Conservation (phyloP, 2,888 invertebrate genomes). For the Microchrysa polita region DNA sequence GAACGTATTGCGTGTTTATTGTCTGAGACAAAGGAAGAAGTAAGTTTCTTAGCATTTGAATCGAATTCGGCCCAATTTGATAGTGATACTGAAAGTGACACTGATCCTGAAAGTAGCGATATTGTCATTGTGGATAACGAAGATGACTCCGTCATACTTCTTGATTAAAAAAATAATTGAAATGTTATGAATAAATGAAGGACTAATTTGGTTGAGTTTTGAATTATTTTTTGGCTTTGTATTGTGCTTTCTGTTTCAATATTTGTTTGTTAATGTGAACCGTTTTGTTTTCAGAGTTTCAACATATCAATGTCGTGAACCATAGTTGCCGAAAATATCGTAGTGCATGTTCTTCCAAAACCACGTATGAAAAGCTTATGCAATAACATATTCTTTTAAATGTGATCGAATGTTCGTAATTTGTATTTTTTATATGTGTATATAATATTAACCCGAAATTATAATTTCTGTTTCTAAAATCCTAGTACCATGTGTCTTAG, state of each 20-base stretch:
- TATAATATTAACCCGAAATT: too few relatives aligned
- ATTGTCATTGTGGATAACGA: conserved; percentile 16
- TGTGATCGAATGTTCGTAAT: too few relatives aligned
- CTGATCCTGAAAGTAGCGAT: conserved; percentile 23
- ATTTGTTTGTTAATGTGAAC: too few relatives aligned
- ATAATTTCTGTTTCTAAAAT: too few relatives aligned
- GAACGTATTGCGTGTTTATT: not conserved
- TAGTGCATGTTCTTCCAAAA: too few relatives aligned
- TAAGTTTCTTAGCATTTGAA: conserved; percentile 14
- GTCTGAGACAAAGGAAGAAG: conserved; percentile 29
- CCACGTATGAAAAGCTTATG: too few relatives aligned
- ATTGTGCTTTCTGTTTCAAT: not conserved
- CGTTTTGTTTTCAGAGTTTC: too few relatives aligned
- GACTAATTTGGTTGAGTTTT: not conserved
- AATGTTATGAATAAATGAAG: not conserved
- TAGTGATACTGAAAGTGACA: conserved; percentile 17
- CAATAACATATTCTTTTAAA: too few relatives aligned
- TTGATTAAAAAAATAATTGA: not conserved
- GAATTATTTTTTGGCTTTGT: not conserved
- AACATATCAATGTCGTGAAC: too few relatives aligned
- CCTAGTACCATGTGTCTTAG: too few relatives aligned
- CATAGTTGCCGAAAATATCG: too few relatives aligned
- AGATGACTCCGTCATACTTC: not conserved
- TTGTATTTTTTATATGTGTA: too few relatives aligned
- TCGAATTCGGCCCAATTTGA: not conserved